A percentile compares a stretch with the other conserved stretches of the same genome.
These are phyloP conservation scores for Seriola dumerili DNA, from an alignment of 2,113 vertebrate species.

Conservation along the genomic window DNA sequence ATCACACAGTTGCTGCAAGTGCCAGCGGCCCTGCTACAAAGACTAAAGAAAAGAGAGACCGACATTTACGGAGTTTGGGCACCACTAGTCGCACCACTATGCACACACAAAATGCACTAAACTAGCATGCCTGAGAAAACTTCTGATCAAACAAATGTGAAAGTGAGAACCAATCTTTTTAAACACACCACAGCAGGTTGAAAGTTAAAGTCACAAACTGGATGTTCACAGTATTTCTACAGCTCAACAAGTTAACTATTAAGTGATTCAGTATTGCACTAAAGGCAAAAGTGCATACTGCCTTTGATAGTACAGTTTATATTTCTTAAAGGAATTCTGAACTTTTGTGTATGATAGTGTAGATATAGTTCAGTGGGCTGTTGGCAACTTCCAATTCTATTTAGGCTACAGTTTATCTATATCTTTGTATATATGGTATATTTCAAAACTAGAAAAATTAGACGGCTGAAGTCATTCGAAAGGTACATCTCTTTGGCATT, in stretches of 20 bases:
- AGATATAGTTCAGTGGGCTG: background rate
- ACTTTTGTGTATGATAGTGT: background rate
- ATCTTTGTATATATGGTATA: too few relatives aligned
- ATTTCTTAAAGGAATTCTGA: background rate
- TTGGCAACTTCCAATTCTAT: too few relatives aligned
- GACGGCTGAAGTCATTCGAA: background rate
- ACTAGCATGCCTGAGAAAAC: background rate
- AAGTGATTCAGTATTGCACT: background rate
- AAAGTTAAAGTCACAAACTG: background rate
- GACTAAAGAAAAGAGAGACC: slow-evolving; percentile 9
- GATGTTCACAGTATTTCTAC: background rate
- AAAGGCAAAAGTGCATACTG: background rate
- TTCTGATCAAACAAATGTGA: background rate
- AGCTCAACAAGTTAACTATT: background rate
- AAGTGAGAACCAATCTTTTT: background rate
- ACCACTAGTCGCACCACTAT: background rate
- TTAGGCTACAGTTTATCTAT: background rate
- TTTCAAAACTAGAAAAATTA: background rate
- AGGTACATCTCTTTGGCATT: background rate
- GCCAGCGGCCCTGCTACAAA: slow-evolving; percentile 2
- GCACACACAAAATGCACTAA: background rate
- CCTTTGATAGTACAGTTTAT: background rate
- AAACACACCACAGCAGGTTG: background rate
- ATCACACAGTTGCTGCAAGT: slow-evolving; percentile 48
- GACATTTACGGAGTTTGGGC: background rate